Percentiles rank a stretch among this genome's conserved stretches.
Conservation (phyloP, 2,888 invertebrate genomes). For the Exocentrus adspersus region DNA sequence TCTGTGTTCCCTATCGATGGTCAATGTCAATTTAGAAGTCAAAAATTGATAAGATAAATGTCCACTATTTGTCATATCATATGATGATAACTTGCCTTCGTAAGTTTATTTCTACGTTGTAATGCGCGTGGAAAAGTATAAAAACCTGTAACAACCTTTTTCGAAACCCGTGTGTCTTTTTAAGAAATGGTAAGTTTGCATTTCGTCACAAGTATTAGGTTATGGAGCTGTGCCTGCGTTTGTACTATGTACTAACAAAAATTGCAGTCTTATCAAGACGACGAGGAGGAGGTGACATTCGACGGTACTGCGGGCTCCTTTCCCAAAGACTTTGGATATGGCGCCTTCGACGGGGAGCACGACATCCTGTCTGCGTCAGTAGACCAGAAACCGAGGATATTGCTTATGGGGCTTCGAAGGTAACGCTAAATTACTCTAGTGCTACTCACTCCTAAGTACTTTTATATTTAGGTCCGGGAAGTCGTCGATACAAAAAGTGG, state of each 20-base stretch:
- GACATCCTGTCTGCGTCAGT: conserved; percentile 73
- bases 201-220: not conserved
- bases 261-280: conserved; percentile 60
- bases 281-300: conserved; percentile 62
- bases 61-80: no score
- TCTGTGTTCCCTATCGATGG: no score
- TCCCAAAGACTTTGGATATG: conserved; percentile 93
- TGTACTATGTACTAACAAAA: not conserved
- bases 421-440: no score
- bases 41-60: no score
- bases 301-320: conserved; percentile 74
- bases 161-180: not conserved
- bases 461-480: conserved; percentile 88
- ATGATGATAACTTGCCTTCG: no score
- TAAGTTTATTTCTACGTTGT: no score
- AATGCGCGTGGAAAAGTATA: not conserved
- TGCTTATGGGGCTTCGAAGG: conserved; percentile 94
- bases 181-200: conserved; percentile 20
- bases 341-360: conserved; percentile 84
- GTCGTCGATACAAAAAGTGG: conserved; percentile 99
- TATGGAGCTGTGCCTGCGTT: not conserved
- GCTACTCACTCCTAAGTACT: no score
- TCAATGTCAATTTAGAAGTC: no score
- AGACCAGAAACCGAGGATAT: conserved; percentile 91
- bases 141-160: not conserved